Base-by-base conservation (phyloP, 1,140 invertebrate genomes). In the Magallana ariakensis region DNA sequence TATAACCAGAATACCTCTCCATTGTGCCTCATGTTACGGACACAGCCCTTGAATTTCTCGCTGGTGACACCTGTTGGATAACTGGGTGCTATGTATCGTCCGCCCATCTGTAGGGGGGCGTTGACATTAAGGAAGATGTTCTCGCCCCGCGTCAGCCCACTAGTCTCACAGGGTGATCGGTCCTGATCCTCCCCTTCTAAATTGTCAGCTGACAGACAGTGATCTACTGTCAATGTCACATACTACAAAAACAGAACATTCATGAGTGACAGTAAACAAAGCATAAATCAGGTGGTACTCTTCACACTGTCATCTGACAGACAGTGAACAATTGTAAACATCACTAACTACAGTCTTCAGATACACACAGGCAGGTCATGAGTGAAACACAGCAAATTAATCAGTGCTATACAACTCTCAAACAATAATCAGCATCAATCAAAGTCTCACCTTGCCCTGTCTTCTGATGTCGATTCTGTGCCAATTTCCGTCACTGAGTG, bases 61-160 rank as follows among this genome's bases (percentile, higher is more conserved):
- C 97, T 89, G 6, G 62, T 86, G 13, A 85, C 62, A 15, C 82
- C 85, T 9, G 70, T 4, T 93, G 98, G 98, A 84, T 98, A 97
- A 90, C 97, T 97, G 89, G 96, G 19, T 96, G 97, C 96, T 13
- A 62, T 16, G 96, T 91, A 97, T 97, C 0, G 98, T 3, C 98
- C 98, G 62, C 98, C 98, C 62, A 99, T 96, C 95, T 99, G 98
- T 19, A 99, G 95, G 0, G 98, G 98, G 0, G 97, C 97, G 94
- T 99, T 99, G 0, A 99, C 98, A 95, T 99, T 99, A 5, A 99
- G 95, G 92, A 98, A 99, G 94, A 98, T 98, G 94, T 98, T 98
- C 94, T 99, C 99, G 1, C 98, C 97, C 15, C 98, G 98, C 87
- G 99, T 97, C 0, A 96, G 96, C 11, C 97, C 97, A 86, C 96